These are phyloP conservation scores for Patiria pectinifera DNA, from an alignment of 53 echinoderm and acorn worm species.

Conservation along the genomic window DNA sequence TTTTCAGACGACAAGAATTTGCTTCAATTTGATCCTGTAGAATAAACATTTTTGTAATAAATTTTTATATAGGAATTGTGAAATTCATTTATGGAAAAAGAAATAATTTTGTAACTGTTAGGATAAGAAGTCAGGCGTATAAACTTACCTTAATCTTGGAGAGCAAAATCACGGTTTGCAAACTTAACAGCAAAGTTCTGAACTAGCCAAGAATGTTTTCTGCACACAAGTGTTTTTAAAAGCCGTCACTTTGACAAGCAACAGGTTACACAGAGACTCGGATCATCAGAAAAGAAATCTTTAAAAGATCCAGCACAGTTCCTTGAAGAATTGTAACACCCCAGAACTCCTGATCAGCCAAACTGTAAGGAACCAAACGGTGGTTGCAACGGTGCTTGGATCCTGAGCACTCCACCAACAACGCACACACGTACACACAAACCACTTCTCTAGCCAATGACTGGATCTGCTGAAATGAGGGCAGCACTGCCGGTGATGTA, in stretches of 20 bases:
- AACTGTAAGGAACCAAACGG: not conserved
- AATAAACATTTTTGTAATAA: no score
- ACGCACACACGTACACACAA: not conserved
- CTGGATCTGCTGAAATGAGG: constrained; percentile 22
- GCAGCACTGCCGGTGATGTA: constrained; percentile 16
- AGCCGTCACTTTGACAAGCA: not conserved
- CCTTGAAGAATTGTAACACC: not conserved
- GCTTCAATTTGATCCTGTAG: no score
- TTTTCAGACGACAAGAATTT: no score
- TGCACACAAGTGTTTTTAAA: no score
- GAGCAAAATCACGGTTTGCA: no score
- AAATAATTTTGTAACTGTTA: no score
- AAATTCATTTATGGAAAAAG: no score
- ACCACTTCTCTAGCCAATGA: not conserved
- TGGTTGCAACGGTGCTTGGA: not conserved
- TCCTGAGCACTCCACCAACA: not conserved
- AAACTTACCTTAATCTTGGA: no score
- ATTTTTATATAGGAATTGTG: no score
- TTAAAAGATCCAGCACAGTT: not conserved
- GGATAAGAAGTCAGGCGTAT: no score
- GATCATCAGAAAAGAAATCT: not conserved
- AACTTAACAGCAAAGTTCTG: no score
- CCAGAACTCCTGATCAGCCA: not conserved
- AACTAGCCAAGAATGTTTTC: no score
- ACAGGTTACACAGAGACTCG: not conserved